Conservation (phyloP, 2,888 invertebrate genomes). For the Ectropis crepuscularia region DNA sequence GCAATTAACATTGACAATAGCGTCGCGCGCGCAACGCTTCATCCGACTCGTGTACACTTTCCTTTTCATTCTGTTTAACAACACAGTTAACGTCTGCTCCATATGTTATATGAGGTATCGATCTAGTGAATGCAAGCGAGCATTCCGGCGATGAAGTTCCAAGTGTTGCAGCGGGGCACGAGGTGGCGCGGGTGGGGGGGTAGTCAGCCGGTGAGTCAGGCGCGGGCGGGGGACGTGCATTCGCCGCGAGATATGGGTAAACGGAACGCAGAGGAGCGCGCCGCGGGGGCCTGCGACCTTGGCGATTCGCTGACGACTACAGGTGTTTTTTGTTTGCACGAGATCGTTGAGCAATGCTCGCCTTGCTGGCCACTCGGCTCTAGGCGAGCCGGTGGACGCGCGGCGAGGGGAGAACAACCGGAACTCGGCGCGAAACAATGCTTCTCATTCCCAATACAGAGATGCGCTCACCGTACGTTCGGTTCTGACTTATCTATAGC, state of each 20-base stretch:
- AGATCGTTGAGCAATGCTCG: conserved; percentile 67
- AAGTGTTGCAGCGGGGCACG: conserved; percentile 45
- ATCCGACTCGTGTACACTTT: conserved; percentile 56
- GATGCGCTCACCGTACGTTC: conserved; percentile 25
- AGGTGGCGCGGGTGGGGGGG: conserved; percentile 48
- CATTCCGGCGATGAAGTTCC: conserved; percentile 24
- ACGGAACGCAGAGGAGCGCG: conserved; percentile 77
- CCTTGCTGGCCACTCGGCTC: conserved; percentile 56
- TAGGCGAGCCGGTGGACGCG: conserved; percentile 50
- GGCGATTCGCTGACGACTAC: conserved; percentile 80
- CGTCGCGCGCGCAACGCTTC: conserved; percentile 67
- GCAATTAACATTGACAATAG: conserved; percentile 77
- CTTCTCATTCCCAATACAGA: conserved; percentile 48
- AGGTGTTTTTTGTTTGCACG: conserved; percentile 82
- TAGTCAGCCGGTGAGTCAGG: conserved; percentile 64
- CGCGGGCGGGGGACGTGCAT: conserved; percentile 74
- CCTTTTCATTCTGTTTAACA: conserved; percentile 54
- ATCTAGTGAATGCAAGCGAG: conserved; percentile 20
- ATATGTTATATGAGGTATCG: conserved; percentile 15
- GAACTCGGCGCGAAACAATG: conserved; percentile 68
- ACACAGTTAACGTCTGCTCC: conserved; percentile 27
- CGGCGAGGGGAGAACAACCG: conserved; percentile 63
- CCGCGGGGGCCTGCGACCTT: conserved; percentile 80
- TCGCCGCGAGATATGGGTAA: conserved; percentile 83
- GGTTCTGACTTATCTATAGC: conserved; percentile 15